phyloP scores from a whole-genome alignment of 2,888 invertebrate species.

The Synergus umbraculus region DNA sequence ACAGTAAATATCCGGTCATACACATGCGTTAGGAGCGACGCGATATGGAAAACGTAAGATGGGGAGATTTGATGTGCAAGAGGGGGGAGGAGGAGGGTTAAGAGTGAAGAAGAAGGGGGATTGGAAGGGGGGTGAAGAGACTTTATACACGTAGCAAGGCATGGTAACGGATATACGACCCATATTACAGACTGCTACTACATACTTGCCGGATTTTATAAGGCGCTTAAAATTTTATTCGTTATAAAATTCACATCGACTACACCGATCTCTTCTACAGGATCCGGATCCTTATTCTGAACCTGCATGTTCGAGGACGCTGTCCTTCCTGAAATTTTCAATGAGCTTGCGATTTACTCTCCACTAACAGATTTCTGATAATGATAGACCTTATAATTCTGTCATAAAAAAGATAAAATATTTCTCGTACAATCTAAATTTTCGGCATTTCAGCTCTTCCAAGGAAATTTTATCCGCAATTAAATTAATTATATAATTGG shows the following conservation, averaged over 20 bases:
- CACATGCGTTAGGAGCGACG: constrained; percentile 47
- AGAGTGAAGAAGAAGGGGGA: constrained; percentile 54
- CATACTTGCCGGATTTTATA: constrained; percentile 70
- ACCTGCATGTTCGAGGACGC: constrained; percentile 21
- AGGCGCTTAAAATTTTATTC: constrained; percentile 72
- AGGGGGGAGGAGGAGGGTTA: constrained; percentile 44
- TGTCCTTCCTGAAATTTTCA: constrained; percentile 35
- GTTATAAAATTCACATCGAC: constrained; percentile 68
- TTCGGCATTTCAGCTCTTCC: too few relatives aligned
- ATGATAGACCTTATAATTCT: neutral
- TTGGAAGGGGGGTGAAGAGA: constrained; percentile 54
- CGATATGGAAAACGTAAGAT: constrained; percentile 52
- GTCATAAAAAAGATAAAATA: neutral
- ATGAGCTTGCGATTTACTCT: constrained; percentile 22
- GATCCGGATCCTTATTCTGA: neutral
- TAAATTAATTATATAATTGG: neutral
- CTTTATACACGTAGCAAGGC: constrained; percentile 62
- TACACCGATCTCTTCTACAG: constrained; percentile 38
- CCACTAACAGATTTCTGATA: neutral
- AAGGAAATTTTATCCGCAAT: neutral
- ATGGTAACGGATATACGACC: constrained; percentile 63
- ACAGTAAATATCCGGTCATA: constrained; percentile 54
- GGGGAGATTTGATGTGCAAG: constrained; percentile 42
- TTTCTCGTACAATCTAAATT: neutral
- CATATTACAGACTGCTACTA: constrained; percentile 68